Evolutionary conservation across 2,797 vertebrate species (phyloP).

Genomic region (Chrosomus eos): DNA sequence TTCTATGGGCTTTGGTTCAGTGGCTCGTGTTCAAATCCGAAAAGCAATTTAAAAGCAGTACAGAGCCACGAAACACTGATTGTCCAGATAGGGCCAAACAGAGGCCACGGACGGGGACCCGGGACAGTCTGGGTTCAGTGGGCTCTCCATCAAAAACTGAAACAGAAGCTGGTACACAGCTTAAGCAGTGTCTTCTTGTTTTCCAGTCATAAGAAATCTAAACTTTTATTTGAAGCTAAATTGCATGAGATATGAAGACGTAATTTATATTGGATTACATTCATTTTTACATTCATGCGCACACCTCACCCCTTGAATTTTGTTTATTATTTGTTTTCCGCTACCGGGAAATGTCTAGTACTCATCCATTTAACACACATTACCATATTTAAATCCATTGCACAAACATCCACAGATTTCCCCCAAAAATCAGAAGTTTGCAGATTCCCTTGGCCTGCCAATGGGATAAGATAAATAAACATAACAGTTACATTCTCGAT

Average conservation of each 20-base stretch:
- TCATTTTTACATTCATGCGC: neutral
- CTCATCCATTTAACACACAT: neutral
- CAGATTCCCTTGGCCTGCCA: neutral
- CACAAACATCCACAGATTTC: neutral
- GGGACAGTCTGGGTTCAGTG: neutral
- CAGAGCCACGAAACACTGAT: conserved; percentile 32
- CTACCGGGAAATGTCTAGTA: neutral
- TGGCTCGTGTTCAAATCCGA: conserved; percentile 54
- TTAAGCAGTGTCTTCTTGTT: neutral
- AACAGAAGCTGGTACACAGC: neutral
- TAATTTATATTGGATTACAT: neutral
- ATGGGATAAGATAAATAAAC: conserved; percentile 15
- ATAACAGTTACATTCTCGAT: conserved; percentile 11
- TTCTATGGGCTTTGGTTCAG: conserved; percentile 60
- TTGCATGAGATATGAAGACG: neutral
- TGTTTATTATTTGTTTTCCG: neutral
- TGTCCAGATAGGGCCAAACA: conserved; percentile 24
- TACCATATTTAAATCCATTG: neutral
- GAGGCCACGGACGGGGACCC: conserved; percentile 15
- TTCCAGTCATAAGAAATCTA: neutral
- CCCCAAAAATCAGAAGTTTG: neutral
- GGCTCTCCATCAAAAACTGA: neutral
- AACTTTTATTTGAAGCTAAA: neutral
- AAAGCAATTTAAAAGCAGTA: conserved; percentile 55
- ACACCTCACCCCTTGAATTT: neutral